Evolutionary conservation across 2,888 invertebrate genomes (phyloP).

Genomic region (Entomobrya proxima): DNA sequence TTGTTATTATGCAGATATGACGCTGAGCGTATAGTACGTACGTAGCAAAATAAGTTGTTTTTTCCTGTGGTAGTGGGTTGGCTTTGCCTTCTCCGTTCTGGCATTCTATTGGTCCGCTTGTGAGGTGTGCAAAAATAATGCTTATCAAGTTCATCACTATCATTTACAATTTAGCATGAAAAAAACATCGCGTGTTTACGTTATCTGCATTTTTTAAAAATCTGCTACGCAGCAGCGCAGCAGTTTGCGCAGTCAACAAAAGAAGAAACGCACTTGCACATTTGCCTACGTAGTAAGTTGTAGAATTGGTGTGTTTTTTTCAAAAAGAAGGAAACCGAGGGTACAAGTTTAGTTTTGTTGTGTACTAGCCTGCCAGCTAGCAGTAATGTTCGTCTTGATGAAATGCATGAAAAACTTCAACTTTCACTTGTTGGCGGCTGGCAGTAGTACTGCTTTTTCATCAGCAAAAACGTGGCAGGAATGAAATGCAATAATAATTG

Average conservation of each 20-base stretch:
- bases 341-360: too few species aligned
- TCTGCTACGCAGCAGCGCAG: slow-evolving; percentile 16
- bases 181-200: not conserved
- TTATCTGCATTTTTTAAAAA: not conserved
- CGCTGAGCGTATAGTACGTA: not conserved
- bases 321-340: too few species aligned
- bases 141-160: not conserved
- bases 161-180: not conserved
- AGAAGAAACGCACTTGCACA: too few species aligned
- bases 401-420: too few species aligned
- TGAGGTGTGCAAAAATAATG: slow-evolving; percentile 29
- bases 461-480: too few species aligned
- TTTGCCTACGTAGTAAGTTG: too few species aligned
- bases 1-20: not conserved
- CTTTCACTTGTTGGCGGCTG: too few species aligned
- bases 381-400: too few species aligned
- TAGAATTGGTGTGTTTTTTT: too few species aligned
- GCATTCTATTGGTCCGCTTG: not conserved
- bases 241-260: not conserved
- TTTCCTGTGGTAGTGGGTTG: slow-evolving; percentile 1
- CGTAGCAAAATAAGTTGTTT: slow-evolving; percentile 1
- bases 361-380: too few species aligned
- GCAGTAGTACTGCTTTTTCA: too few species aligned
- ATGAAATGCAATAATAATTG: too few species aligned
- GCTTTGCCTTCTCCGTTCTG: not conserved